phyloP scores from a whole-genome alignment of 2,888 invertebrate species.

The Amblyjoppa fuscipennis region DNA sequence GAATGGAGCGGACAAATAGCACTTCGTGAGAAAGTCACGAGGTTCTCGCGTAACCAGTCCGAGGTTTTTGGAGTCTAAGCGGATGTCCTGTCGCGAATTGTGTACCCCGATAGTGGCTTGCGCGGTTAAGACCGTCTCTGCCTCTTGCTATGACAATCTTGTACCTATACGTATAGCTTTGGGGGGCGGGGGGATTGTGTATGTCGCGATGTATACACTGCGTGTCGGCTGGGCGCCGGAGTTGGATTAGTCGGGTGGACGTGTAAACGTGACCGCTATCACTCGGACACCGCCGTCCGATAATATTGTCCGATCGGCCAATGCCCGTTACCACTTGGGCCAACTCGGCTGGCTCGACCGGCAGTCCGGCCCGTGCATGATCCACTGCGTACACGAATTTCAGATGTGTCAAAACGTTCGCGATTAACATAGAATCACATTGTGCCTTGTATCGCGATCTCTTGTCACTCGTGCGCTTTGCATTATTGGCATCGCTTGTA shows the following conservation, averaged over 20 bases:
- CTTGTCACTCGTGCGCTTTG: constrained; percentile 25
- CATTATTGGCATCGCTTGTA: constrained; percentile 1
- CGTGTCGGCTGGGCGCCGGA: background rate
- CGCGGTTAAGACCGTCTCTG: constrained; percentile 1
- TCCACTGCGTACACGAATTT: constrained; percentile 51
- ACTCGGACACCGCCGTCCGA: constrained; percentile 37
- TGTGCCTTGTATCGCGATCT: constrained; percentile 8
- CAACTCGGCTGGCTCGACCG: background rate
- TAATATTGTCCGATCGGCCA: constrained; percentile 54
- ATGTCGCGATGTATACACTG: constrained; percentile 39
- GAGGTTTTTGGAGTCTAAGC: background rate
- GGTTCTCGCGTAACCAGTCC: background rate
- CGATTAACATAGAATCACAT: constrained; percentile 44
- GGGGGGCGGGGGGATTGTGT: background rate
- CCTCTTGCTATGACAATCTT: constrained; percentile 10
- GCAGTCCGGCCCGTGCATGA: constrained; percentile 29
- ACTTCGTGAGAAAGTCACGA: constrained; percentile 2
- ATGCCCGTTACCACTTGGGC: constrained; percentile 38
- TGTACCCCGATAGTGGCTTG: constrained; percentile 14
- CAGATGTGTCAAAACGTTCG: constrained; percentile 39
- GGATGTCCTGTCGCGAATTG: constrained; percentile 1
- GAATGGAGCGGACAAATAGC: background rate
- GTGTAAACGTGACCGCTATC: constrained; percentile 58
- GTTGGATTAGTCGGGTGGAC: constrained; percentile 40
- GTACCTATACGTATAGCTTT: constrained; percentile 18